A percentile compares a stretch with the other conserved stretches of the same genome.
Conservation (phyloP, 2,888 invertebrate genomes). For the Torymus tubicola region DNA sequence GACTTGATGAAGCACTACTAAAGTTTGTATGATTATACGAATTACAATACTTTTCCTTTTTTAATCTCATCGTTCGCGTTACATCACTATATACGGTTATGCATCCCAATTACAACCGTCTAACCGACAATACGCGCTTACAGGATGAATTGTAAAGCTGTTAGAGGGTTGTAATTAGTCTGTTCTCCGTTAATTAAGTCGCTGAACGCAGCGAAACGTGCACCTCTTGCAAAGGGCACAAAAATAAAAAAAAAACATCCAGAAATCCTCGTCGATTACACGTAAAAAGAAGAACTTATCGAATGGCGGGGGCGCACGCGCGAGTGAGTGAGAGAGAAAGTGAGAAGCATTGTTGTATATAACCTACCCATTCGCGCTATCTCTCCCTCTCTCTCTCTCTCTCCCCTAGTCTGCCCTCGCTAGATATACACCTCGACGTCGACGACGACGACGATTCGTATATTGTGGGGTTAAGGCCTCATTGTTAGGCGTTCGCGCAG, state of each 20-base stretch:
- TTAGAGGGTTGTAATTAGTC: slow-evolving; percentile 23
- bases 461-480: slow-evolving; percentile 72
- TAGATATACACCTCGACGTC: slow-evolving; percentile 9
- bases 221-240: not conserved
- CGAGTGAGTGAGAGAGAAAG: not conserved
- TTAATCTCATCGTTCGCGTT: too few relatives aligned
- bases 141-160: not conserved
- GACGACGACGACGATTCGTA: slow-evolving; percentile 54
- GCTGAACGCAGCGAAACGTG: not conserved
- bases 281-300: slow-evolving; percentile 12
- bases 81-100: too few relatives aligned
- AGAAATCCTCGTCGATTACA: slow-evolving; percentile 21
- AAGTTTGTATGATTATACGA: too few relatives aligned
- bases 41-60: too few relatives aligned
- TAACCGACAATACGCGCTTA: not conserved
- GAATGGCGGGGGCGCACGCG: not conserved
- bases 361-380: not conserved
- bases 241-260: not conserved
- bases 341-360: slow-evolving; percentile 5
- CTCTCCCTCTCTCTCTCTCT: not conserved
- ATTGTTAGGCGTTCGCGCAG: slow-evolving; percentile 63
- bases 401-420: not conserved
- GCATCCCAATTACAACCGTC: too few relatives aligned
- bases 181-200: slow-evolving; percentile 27
- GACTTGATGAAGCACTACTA: too few relatives aligned